Evolutionary conservation across 2,888 invertebrate species (phyloP).

Genomic region (Zhengitettix transpicula): DNA sequence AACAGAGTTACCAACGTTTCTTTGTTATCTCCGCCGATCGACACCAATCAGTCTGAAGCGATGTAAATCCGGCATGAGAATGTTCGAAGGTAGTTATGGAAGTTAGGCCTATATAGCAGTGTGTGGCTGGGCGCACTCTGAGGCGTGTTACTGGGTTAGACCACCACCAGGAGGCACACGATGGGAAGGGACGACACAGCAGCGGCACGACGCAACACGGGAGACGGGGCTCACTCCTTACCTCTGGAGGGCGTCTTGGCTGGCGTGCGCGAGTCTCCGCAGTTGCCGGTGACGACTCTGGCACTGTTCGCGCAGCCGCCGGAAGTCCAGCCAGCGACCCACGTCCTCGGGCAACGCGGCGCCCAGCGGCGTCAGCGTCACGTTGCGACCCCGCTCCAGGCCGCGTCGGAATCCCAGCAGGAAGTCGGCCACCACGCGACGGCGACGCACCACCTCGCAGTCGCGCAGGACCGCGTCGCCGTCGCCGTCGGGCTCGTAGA

Average conservation of each 20-base stretch:
- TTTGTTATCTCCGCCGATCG: no score
- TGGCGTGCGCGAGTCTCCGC: slow-evolving; percentile 14
- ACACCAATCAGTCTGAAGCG: no score
- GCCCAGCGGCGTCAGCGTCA: slow-evolving; percentile 20
- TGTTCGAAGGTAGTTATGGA: no score
- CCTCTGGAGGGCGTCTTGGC: slow-evolving; percentile 10
- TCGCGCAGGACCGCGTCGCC: slow-evolving; percentile 49
- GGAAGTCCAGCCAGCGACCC: slow-evolving; percentile 40
- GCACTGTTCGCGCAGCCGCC: slow-evolving; percentile 38
- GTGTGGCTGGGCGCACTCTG: no score
- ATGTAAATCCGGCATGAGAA: no score
- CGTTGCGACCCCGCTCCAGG: slow-evolving; percentile 22
- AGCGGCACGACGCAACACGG: not conserved
- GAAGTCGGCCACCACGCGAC: slow-evolving; percentile 36
- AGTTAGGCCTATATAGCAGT: no score
- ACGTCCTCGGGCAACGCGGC: slow-evolving; percentile 32
- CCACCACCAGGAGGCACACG: no score
- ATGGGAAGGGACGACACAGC: not conserved
- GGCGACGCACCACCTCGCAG: slow-evolving; percentile 46
- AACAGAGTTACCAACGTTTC: no score
- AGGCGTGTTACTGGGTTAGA: no score
- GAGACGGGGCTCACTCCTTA: not conserved
- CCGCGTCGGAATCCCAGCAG: slow-evolving; percentile 39
- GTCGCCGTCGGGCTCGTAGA: slow-evolving; percentile 42
- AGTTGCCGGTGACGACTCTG: slow-evolving; percentile 24